Percentiles rank a stretch among this genome's conserved stretches.
Evolutionary conservation across 2,113 vertebrate species (phyloP).

Genomic region (Thinocorus orbignyianus): DNA sequence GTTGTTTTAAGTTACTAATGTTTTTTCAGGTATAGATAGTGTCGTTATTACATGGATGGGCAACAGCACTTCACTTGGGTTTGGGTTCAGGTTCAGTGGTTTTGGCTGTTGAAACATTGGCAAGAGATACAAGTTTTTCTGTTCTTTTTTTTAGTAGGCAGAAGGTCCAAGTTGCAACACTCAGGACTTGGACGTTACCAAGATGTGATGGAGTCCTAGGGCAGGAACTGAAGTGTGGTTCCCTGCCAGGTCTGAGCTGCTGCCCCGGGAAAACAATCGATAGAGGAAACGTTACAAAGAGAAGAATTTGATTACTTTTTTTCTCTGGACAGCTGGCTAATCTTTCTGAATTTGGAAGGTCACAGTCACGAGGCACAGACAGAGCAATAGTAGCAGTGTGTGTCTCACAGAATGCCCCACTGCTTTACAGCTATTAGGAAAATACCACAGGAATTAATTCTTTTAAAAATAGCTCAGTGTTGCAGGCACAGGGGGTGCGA

Average conservation of each 20-base stretch:
- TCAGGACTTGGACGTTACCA: neutral
- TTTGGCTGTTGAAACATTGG: neutral
- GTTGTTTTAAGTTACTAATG: neutral
- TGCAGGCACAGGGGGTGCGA: slow-evolving; percentile 11
- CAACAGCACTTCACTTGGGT: neutral
- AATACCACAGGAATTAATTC: slow-evolving; percentile 54
- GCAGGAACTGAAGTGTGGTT: neutral
- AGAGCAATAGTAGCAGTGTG: slow-evolving; percentile 38
- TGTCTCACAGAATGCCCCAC: neutral
- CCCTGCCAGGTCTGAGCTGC: neutral
- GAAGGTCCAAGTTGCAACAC: neutral
- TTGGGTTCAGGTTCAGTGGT: neutral
- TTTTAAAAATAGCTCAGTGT: slow-evolving; percentile 49
- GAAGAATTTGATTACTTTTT: neutral
- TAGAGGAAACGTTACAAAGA: neutral
- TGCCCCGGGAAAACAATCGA: neutral
- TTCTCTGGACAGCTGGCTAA: slow-evolving; percentile 56
- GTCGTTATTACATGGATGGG: neutral
- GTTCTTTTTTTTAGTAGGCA: neutral
- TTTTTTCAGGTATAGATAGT: neutral
- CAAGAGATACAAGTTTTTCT: neutral
- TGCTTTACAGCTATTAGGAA: slow-evolving; percentile 41
- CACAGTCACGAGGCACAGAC: neutral
- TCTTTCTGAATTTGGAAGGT: slow-evolving; percentile 56
- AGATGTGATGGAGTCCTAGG: neutral